Conservation (phyloP, 2,888 invertebrate genomes). For the Liopterus haemorrhoidalis region DNA sequence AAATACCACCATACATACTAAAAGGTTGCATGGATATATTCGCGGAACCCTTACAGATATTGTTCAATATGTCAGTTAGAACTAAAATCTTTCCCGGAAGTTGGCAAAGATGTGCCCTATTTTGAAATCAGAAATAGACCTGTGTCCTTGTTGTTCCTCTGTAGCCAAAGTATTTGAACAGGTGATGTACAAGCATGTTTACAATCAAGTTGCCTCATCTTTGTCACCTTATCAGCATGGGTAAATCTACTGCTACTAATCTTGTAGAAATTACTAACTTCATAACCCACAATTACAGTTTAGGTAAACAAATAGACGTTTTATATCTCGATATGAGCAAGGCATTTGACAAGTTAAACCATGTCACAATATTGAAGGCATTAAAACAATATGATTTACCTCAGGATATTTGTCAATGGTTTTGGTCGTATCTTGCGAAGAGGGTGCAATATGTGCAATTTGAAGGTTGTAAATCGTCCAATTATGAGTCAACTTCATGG, state of each 20-base stretch:
- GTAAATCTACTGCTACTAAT: slow-evolving; percentile 23
- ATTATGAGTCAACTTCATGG: too few species aligned
- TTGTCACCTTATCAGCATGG: slow-evolving; percentile 19
- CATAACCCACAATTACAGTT: slow-evolving; percentile 18
- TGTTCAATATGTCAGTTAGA: neutral
- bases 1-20: neutral
- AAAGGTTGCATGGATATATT: slow-evolving; percentile 4
- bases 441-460: too few species aligned
- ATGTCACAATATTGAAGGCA: too few species aligned
- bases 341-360: too few species aligned
- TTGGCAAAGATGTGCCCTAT: slow-evolving; percentile 16
- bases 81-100: neutral
- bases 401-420: too few species aligned
- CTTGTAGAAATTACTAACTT: slow-evolving; percentile 16
- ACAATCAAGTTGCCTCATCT: slow-evolving; percentile 7
- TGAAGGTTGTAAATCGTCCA: too few species aligned
- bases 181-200: slow-evolving; percentile 22
- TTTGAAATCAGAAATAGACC: slow-evolving; percentile 25
- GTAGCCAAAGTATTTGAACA: slow-evolving; percentile 28
- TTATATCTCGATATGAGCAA: slow-evolving; percentile 25
- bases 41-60: neutral
- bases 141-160: slow-evolving; percentile 23
- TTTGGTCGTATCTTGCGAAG: too few species aligned
- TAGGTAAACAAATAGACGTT: slow-evolving; percentile 17
- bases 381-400: too few species aligned